Base-by-base conservation (phyloP, 2,888 invertebrate species). In the Acanthopleura granulata region DNA sequence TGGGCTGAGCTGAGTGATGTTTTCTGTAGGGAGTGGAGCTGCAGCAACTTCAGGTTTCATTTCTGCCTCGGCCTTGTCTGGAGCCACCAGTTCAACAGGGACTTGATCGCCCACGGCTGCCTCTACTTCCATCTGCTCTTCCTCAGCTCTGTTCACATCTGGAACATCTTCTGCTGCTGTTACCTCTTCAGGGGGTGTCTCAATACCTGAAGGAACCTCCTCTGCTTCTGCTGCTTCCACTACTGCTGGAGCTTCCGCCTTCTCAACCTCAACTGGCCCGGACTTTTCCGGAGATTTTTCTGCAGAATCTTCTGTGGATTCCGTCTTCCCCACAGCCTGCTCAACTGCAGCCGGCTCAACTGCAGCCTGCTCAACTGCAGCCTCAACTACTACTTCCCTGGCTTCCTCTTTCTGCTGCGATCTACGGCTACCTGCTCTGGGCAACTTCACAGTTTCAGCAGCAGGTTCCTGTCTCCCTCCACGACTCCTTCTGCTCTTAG, bases 41-140 rank as follows among this genome's bases (percentile, higher is more conserved):
- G 30, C 51, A 22, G 29, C 29, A 40, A 66, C 72, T 57, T 57
- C 72, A 49, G 27, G 22, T 62, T 75, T 62, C 27, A 62, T 49
- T 50, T n/a, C 75, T 72, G 22, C 72, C 0, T 22, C 50, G 27
- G 61, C 49, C 49, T 51, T 73, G 40, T 61, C 25, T 16, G 73
- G 62, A 29, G 18, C 49, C 15, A 4, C 62, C n/a, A 40, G 62
- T 72, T 72, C 72, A 51, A 16, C 51, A 51, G 27, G 25, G n/a
- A 27, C 62, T 74, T 74, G 72, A 27, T 76, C 74, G 49, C n/a
- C 49, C 71, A 40, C 40, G 9, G 40, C 40, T 74, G 70, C 72
- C 18, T 73, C 72, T 49, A 61, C 72, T 70, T 57, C 71, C 51
- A 73, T 62, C 25, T 72, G 18, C 29, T 72, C 72, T 72, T 72